Evolutionary conservation across 2,888 invertebrate species (phyloP).

Genomic region (Drosophila emarginata): DNA sequence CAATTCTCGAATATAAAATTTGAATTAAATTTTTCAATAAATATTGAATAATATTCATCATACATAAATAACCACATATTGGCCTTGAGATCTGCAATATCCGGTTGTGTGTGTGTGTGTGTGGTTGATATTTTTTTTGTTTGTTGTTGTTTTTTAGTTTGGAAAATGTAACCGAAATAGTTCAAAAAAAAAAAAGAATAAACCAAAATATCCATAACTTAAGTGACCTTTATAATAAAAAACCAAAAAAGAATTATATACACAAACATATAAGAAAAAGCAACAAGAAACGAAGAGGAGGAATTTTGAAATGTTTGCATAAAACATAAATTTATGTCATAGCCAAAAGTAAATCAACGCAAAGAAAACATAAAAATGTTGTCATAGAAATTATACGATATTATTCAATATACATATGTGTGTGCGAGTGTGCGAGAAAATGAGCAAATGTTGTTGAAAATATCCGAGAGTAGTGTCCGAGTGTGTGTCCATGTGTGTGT

Average conservation of each 20-base stretch:
- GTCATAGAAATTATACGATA: slow-evolving; percentile 26
- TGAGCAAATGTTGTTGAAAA: slow-evolving; percentile 60
- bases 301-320: slow-evolving; percentile 4
- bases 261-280: not conserved
- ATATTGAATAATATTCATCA: not conserved
- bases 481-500: slow-evolving; percentile 37
- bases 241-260: not conserved
- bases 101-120: slow-evolving; percentile 1
- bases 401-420: not conserved
- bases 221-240: slow-evolving; percentile 8
- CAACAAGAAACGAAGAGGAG: not conserved
- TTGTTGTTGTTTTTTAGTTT: not conserved
- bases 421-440: slow-evolving; percentile 30
- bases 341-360: slow-evolving; percentile 49
- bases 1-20: not conserved
- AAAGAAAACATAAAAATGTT: slow-evolving; percentile 41
- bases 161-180: not conserved
- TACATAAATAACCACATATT: not conserved
- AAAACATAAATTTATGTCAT: slow-evolving; percentile 52
- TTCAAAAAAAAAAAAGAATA: not conserved
- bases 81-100: slow-evolving; percentile 1
- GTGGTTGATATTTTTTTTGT: not conserved
- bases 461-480: not conserved
- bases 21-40: slow-evolving; percentile 2
- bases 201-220: not conserved